Conservation (phyloP, 2,113 vertebrate genomes). For the Callionymus lyra region DNA sequence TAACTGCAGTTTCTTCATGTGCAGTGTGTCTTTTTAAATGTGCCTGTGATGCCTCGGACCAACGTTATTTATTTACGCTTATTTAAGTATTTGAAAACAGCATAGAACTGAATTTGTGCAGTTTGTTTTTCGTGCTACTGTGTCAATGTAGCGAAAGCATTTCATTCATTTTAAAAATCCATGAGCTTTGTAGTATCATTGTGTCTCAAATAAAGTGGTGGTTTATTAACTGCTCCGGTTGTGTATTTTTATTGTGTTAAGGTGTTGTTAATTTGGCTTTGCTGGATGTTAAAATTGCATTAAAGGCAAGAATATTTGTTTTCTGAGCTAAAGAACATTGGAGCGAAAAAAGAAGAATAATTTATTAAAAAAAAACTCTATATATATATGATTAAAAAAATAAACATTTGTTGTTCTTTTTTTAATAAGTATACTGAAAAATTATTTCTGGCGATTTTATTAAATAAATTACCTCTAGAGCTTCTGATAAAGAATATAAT, state of each 20-base stretch:
- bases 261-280: background rate
- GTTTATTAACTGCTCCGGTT: slow-evolving; percentile 15
- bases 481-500: too few species aligned
- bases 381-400: too few species aligned
- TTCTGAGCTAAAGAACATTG: too few species aligned
- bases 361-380: too few species aligned
- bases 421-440: too few species aligned
- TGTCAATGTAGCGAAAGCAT: slow-evolving; percentile 12
- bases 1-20: too few species aligned
- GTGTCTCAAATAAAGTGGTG: slow-evolving; percentile 50
- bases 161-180: slow-evolving; percentile 13
- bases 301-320: too few species aligned
- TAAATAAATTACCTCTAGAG: too few species aligned
- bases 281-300: slow-evolving; percentile 1
- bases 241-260: background rate
- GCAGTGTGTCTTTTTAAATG: too few species aligned
- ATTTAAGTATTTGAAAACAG: slow-evolving; percentile 16
- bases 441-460: too few species aligned
- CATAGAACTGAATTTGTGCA: slow-evolving; percentile 14
- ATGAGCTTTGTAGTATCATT: slow-evolving; percentile 28
- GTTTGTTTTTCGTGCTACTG: slow-evolving; percentile 11
- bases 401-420: too few species aligned
- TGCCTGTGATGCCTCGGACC: slow-evolving; percentile 15
- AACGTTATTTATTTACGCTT: slow-evolving; percentile 31
- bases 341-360: too few species aligned